Percentiles rank a stretch among this genome's conserved stretches.
Conservation (phyloP, 2,888 invertebrate genomes). For the Nemoura dubitans region DNA sequence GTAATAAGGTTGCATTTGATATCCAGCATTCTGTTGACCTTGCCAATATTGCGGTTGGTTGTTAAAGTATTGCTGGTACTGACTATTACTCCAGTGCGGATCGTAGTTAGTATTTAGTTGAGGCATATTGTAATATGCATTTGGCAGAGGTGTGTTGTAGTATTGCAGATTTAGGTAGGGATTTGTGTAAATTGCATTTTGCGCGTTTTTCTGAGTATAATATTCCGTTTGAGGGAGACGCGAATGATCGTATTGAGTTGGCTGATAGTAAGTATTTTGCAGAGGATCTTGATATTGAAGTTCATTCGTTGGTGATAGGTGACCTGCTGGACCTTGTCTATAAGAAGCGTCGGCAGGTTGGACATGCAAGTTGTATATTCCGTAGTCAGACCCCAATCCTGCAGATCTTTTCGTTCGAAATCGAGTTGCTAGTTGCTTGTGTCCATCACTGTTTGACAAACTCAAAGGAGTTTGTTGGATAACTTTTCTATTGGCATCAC, state of each 20-base stretch:
- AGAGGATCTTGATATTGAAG: not conserved
- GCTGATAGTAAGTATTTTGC: not conserved
- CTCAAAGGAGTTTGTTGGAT: not conserved
- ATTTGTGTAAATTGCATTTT: too few species aligned
- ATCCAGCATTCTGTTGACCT: not conserved
- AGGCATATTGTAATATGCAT: not conserved
- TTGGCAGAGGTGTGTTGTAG: not conserved
- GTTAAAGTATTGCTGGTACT: not conserved
- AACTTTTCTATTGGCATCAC: not conserved
- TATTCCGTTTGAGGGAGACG: not conserved
- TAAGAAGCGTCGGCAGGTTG: too few species aligned
- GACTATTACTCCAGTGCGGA: too few species aligned
- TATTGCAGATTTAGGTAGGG: too few species aligned
- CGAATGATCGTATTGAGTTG: not conserved
- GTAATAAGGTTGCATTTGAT: not conserved
- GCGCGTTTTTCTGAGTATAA: not conserved
- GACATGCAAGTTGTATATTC: not conserved
- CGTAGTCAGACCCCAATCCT: not conserved
- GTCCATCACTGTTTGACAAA: not conserved
- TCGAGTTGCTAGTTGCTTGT: not conserved
- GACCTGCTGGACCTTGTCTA: too few species aligned
- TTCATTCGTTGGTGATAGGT: not conserved
- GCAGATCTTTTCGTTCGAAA: not conserved
- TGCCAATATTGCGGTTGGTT: not conserved
- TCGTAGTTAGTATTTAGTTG: not conserved